Evolutionary conservation across 2,888 invertebrate genomes (phyloP), one percentile per base, ranked within the genome.

Genomic region (Chloroclysta siterata): DNA sequence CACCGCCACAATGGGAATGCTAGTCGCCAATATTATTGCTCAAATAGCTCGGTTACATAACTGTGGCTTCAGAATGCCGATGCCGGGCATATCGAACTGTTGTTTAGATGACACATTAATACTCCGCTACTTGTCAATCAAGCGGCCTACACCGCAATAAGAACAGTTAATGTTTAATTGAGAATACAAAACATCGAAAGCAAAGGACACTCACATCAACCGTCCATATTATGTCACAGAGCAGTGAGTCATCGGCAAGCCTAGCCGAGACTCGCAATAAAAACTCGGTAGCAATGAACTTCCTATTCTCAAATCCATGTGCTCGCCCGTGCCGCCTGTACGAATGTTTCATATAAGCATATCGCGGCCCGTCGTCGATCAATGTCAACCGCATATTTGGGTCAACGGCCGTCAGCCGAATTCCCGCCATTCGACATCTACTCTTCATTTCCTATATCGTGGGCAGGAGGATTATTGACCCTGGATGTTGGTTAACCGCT

Each of bases 371-470:
- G 83, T 88, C 90, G 88, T 90, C 90, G 91, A 92, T 92, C 91
- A 92, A 91, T 92, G 91, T 92, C 91, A 91, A 85, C 89, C 87
- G 86, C 88, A 90, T 90, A 92, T 91, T 88, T 92, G 80, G 91
- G 91, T 92, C 90, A 90, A 87, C 90, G 90, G 82, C 90, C 89
- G 87, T 82, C 85, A 82, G 77, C 83, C 86, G 85, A 87, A 90
- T 88, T 89, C 89, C 89, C 84, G 82, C 86, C 81, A 82, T 81
- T 62, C 62, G 69, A 50, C 79, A 76, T 74, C 79, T 80, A 83
- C 84, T 84, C 83, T 83, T 86, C 84, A 84, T 87, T 88, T 85
- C 86, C 88, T 84, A 79, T 82, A 80, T 78, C 77, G 79, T 78
- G 80, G 80, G 74, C 76, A 57, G 78, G 76, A 73, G 72, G 69